A percentile compares a stretch with the other conserved stretches of the same genome.
phyloP scores from a whole-genome alignment of 2,113 vertebrate genomes.

The Ramphastos sulfuratus region DNA sequence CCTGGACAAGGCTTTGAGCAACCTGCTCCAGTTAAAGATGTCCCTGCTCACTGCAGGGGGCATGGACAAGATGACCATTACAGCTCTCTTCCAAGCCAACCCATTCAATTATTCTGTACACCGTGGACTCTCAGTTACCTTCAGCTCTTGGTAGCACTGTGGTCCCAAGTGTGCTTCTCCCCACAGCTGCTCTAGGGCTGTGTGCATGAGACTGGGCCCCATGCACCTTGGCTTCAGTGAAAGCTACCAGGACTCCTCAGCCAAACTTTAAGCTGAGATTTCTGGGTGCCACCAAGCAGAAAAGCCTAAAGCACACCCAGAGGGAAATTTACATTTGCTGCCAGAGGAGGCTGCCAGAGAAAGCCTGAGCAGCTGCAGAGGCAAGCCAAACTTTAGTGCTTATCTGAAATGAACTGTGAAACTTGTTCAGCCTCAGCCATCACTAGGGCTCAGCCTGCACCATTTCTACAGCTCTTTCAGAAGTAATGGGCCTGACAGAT shows the following conservation, averaged over 20 bases:
- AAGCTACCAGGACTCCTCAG: background rate
- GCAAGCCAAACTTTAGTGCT: background rate
- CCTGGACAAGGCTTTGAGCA: background rate
- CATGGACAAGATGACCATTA: background rate
- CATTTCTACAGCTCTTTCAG: background rate
- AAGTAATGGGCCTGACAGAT: conserved; percentile 16
- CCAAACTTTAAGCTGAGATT: background rate
- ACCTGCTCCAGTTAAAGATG: background rate
- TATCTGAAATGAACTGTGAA: background rate
- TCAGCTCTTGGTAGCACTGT: background rate
- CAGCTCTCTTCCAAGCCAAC: background rate
- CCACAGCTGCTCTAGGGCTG: too few species aligned
- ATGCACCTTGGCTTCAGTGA: rapidly evolving
- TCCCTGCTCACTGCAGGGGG: background rate
- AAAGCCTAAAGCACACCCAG: background rate
- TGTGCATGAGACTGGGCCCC: background rate
- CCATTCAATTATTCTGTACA: background rate
- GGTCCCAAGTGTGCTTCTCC: background rate
- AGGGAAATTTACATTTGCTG: background rate
- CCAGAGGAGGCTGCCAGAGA: background rate
- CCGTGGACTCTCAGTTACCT: background rate
- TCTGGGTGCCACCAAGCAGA: background rate
- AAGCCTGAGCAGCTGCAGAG: background rate
- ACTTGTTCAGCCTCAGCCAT: conserved; percentile 16
- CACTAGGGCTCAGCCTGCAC: background rate